Evolutionary conservation across 2,888 invertebrate genomes (phyloP), one percentile per base, ranked within the genome.

Genomic region (Pycnomerus fuliginosus): DNA sequence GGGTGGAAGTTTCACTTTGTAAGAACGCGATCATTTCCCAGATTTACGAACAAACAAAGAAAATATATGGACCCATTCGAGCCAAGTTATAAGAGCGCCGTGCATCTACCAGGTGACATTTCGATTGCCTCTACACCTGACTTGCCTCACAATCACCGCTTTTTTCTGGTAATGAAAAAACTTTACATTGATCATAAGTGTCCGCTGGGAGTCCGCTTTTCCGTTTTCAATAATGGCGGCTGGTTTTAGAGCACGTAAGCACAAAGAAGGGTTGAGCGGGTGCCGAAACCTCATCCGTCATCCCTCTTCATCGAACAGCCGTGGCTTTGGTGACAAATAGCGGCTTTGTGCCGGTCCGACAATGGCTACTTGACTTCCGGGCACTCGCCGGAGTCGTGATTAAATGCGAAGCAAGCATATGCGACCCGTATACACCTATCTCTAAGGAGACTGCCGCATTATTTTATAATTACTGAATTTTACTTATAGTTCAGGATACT

Each of bases 261-360:
- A 50, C 46, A 55, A 48, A 52, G 50, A 53, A 55, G 52, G 54
- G 50, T 50, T 49, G 31, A 39, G 10, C 28, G 48, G 53, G 43
- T 42, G 49, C 37, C 53, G 56, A 55, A 58, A 61, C 61, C 62
- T 61, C 64, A 63, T 63, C 63, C 62, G 65, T 65, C 64, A 64
- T 63, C 65, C 65, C 64, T 64, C 64, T 64, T 65, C 63, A 65
- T 63, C 62, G 57, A 54, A 46, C 56, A 55, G 53, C 55, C 64
- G 65, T 65, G 65, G 65, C 61, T 65, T 64, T 62, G 58, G 64
- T 65, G 66, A 67, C 66, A 67, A 67, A 65, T 66, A 62, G 62
- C 57, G 62, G 67, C 65, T 65, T 65, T 64, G 66, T 63, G 66
- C 60, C 53, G 53, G 58, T 47, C 58, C 60, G 62, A 65, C 65